Conservation (phyloP, 2,113 vertebrate species). For the Aythya baeri region DNA sequence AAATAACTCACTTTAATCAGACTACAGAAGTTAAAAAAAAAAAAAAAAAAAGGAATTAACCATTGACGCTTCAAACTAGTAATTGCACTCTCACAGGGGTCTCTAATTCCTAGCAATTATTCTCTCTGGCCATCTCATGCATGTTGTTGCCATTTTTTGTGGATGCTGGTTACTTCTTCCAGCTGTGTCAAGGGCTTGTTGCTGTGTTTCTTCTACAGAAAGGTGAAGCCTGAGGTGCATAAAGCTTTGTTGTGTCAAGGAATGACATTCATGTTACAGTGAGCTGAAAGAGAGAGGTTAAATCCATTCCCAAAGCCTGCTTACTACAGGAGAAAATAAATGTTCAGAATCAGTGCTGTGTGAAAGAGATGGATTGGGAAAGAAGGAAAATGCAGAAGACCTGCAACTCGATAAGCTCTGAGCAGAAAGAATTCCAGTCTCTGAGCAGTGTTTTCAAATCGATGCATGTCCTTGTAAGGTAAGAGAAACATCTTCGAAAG, state of each 20-base stretch:
- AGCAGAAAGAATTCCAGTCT: background rate
- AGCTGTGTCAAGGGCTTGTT: background rate
- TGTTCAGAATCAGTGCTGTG: background rate
- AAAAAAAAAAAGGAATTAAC: background rate
- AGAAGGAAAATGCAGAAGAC: conserved; percentile 25
- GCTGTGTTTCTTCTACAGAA: background rate
- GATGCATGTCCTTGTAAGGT: conserved; percentile 36
- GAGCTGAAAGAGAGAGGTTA: background rate
- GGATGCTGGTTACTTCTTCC: background rate
- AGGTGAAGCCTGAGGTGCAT: background rate
- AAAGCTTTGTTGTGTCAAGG: background rate
- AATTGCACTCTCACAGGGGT: accelerated
- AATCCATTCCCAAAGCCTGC: background rate
- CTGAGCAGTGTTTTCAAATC: background rate
- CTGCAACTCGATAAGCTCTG: background rate
- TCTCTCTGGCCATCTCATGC: background rate
- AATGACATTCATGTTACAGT: background rate
- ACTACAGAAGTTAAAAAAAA: background rate
- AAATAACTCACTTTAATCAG: background rate
- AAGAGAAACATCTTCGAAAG: conserved; percentile 54
- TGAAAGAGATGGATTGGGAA: background rate
- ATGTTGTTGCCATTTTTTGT: accelerated
- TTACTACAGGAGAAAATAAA: background rate
- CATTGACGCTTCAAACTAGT: background rate
- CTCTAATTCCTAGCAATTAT: background rate